Conservation (phyloP, 1,140 invertebrate species). For the Monomorium pharaonis region DNA sequence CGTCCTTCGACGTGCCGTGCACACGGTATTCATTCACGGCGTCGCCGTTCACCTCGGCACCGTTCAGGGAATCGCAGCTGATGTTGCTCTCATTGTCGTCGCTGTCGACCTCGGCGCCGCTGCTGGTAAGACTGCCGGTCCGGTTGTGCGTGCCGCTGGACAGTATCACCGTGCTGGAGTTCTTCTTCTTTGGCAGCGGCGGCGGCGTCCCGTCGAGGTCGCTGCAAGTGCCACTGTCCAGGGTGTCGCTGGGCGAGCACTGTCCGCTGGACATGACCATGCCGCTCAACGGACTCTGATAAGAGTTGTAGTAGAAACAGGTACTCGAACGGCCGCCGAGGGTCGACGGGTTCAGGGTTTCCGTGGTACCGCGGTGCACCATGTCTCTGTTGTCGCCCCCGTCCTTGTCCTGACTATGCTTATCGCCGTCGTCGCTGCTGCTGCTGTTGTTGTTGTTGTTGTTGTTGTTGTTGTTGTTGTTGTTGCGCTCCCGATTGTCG, state of each 20-base stretch:
- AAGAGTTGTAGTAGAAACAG: slow-evolving; percentile 86
- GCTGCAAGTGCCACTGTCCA: slow-evolving; percentile 93
- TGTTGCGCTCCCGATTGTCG: slow-evolving; percentile 73
- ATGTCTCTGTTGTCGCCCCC: slow-evolving; percentile 67
- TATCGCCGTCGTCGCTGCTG: slow-evolving; percentile 19
- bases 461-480: slow-evolving; percentile 68
- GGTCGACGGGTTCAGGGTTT: slow-evolving; percentile 64
- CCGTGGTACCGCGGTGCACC: slow-evolving; percentile 74
- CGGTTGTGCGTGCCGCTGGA: slow-evolving; percentile 84
- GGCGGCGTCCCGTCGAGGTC: slow-evolving; percentile 91
- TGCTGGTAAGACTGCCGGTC: slow-evolving; percentile 86
- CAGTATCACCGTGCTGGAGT: slow-evolving; percentile 80
- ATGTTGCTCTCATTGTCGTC: slow-evolving; percentile 90
- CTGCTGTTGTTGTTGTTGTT: slow-evolving; percentile 39
- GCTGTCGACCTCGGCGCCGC: slow-evolving; percentile 87
- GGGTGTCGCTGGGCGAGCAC: slow-evolving; percentile 91
- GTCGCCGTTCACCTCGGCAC: slow-evolving; percentile 85
- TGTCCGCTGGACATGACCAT: slow-evolving; percentile 90
- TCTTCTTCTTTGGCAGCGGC: slow-evolving; percentile 89
- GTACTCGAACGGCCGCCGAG: slow-evolving; percentile 73
- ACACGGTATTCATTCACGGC: slow-evolving; percentile 12
- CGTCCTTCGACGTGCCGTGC: slow-evolving; percentile 19
- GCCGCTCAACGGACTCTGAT: slow-evolving; percentile 81
- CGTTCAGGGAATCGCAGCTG: slow-evolving; percentile 90
- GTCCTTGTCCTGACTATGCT: background rate